Conservation (phyloP, 1,140 invertebrate genomes). For the Lerema accius region DNA sequence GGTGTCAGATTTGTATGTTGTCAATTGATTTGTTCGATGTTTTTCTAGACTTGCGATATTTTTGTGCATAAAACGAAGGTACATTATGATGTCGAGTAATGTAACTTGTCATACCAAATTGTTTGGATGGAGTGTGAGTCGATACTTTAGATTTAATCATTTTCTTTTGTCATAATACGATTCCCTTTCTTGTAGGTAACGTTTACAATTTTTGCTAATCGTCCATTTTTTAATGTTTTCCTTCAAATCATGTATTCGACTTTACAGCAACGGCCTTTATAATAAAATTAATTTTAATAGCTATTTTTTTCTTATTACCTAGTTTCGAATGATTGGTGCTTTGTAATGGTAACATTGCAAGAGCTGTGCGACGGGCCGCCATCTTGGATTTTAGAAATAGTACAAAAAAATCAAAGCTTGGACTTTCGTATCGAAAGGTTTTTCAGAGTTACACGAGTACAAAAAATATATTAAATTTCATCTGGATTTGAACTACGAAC, state of each 20-base stretch:
- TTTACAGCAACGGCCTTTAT: constrained; percentile 48
- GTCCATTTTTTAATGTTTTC: constrained; percentile 52
- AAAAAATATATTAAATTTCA: neutral
- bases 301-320: constrained; percentile 43
- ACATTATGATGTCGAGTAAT: constrained; percentile 1
- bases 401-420: constrained; percentile 13
- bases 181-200: constrained; percentile 32
- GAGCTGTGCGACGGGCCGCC: constrained; percentile 17
- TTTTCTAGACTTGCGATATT: constrained; percentile 2
- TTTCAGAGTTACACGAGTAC: constrained; percentile 18
- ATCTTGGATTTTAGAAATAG: constrained; percentile 29
- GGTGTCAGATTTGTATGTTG: constrained; percentile 5
- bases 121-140: constrained; percentile 18
- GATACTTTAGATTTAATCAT: constrained; percentile 16
- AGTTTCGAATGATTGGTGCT: constrained; percentile 34
- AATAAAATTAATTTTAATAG: constrained; percentile 41
- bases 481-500: neutral
- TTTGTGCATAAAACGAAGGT: neutral
- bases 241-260: constrained; percentile 51
- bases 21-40: neutral
- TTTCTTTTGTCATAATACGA: constrained; percentile 22
- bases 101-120: constrained; percentile 3
- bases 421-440: constrained; percentile 22
- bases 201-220: constrained; percentile 51
- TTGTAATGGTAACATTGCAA: constrained; percentile 33